Conservation (phyloP, 2,888 invertebrate genomes). For the Clitarchus hookeri region DNA sequence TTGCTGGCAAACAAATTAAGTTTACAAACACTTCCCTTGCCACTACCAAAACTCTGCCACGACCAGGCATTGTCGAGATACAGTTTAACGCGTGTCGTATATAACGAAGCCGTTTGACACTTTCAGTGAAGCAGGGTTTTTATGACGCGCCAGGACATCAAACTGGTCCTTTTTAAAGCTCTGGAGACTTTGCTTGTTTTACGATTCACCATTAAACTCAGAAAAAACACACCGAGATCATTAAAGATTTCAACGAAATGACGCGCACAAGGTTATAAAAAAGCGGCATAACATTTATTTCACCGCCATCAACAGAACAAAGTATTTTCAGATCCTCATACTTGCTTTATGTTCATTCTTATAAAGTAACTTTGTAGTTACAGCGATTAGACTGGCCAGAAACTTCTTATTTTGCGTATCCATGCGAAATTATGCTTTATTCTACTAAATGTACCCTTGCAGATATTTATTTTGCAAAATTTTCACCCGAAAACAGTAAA, state of each 20-base stretch:
- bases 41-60: too few relatives aligned
- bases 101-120: neutral
- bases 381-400: too few relatives aligned
- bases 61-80: neutral
- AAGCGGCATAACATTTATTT: neutral
- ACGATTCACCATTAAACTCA: neutral
- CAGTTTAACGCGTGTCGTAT: neutral
- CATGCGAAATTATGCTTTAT: too few relatives aligned
- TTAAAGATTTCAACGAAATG: neutral
- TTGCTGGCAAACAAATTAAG: too few relatives aligned
- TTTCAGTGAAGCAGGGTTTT: neutral
- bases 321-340: neutral
- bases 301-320: neutral
- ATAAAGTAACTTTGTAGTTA: too few relatives aligned
- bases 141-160: neutral
- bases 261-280: neutral
- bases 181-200: neutral
- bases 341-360: too few relatives aligned
- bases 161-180: neutral
- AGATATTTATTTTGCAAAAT: too few relatives aligned
- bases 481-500: too few relatives aligned
- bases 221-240: neutral
- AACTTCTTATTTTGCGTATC: too few relatives aligned
- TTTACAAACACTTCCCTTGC: too few relatives aligned
- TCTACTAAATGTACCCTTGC: too few relatives aligned